These are phyloP conservation scores for Hydrotaea cyrtoneurina DNA, from an alignment of 2,888 invertebrate genomes.

Conservation along the genomic window DNA sequence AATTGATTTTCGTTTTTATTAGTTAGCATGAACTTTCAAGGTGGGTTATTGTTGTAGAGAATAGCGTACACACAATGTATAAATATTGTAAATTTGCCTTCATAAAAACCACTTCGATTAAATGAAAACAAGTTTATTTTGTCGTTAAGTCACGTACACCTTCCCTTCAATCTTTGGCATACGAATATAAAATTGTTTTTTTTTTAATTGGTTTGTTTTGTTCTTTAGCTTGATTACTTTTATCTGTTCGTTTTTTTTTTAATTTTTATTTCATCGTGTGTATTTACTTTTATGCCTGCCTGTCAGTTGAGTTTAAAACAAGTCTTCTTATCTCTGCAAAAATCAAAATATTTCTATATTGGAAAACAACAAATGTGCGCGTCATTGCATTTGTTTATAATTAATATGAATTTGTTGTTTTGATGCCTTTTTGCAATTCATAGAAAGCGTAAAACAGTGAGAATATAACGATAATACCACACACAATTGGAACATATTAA, in stretches of 20 bases:
- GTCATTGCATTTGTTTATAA: slow-evolving; percentile 22
- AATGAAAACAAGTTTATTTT: slow-evolving; percentile 51
- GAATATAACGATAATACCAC: no score
- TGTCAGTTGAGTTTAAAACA: neutral
- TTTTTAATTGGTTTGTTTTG: slow-evolving; percentile 8
- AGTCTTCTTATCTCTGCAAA: slow-evolving; percentile 7
- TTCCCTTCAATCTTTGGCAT: slow-evolving; percentile 30
- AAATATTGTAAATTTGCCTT: slow-evolving; percentile 20
- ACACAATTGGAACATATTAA: no score
- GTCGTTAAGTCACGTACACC: slow-evolving; percentile 55
- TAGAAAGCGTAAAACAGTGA: neutral
- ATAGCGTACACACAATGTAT: neutral
- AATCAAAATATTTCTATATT: neutral
- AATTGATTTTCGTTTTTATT: neutral
- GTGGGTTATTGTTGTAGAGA: slow-evolving; percentile 5
- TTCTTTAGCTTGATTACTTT: slow-evolving; percentile 3
- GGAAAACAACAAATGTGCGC: slow-evolving; percentile 12
- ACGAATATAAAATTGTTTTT: neutral
- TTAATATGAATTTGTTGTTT: neutral
- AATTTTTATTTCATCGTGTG: neutral
- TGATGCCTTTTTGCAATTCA: neutral
- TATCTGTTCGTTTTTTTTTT: neutral
- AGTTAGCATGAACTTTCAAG: neutral
- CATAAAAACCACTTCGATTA: slow-evolving; percentile 3
- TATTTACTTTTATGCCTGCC: neutral